Evolutionary conservation across 2,113 vertebrate species (phyloP).

Genomic region (Callospermophilus lateralis): DNA sequence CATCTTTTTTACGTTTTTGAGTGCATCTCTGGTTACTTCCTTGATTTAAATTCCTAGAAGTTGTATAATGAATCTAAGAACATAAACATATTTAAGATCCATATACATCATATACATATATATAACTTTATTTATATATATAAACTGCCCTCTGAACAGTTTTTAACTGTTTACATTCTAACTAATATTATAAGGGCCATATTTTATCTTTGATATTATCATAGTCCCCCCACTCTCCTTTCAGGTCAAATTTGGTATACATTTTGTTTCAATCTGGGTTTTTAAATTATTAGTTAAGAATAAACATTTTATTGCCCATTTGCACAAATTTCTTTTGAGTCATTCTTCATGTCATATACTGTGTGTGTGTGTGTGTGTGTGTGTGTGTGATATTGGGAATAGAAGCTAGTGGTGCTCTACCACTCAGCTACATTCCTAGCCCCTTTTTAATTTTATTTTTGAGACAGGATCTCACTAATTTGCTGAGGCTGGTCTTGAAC

Average conservation of each 20-base stretch:
- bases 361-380: no score
- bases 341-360: not conserved
- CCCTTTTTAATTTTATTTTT: no score
- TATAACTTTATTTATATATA: not conserved
- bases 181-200: not conserved
- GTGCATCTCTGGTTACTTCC: not conserved
- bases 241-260: not conserved
- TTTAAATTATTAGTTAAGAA: slow-evolving; percentile 1
- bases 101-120: no score
- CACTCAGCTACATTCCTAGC: no score
- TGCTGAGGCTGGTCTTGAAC: no score
- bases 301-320: not conserved
- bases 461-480: no score
- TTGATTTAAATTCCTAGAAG: slow-evolving; percentile 24
- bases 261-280: not conserved
- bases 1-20: not conserved
- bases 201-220: not conserved
- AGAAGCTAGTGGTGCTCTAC: no score
- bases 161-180: not conserved
- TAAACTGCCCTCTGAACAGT: not conserved
- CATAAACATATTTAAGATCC: not conserved
- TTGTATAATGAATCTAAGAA: not conserved
- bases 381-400: no score
- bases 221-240: not conserved
- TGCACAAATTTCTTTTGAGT: not conserved